Evolutionary conservation across 2,113 vertebrate genomes (phyloP).

Genomic region (Electrona antarctica): DNA sequence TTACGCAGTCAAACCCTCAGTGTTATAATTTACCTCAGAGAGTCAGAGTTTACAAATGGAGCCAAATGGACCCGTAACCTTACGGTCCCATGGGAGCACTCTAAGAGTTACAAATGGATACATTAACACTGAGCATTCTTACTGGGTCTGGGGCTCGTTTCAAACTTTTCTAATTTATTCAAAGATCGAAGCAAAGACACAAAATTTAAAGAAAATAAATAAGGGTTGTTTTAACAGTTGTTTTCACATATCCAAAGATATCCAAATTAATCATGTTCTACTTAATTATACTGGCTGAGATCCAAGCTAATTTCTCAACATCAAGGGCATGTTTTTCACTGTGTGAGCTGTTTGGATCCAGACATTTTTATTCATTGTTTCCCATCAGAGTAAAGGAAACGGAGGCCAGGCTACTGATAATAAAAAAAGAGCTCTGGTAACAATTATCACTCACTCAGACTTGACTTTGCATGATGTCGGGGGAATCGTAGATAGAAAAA

Average conservation of each 20-base stretch:
- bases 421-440: slow-evolving; percentile 69
- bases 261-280: slow-evolving; percentile 13
- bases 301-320: slow-evolving; percentile 35
- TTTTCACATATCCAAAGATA: slow-evolving; percentile 13
- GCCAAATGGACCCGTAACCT: no score
- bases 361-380: slow-evolving; percentile 15
- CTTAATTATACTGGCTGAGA: slow-evolving; percentile 34
- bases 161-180: slow-evolving; percentile 13
- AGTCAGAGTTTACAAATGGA: no score
- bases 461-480: slow-evolving; percentile 65
- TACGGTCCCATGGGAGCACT: no score
- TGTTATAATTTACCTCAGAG: no score
- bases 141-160: background rate
- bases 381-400: slow-evolving; percentile 51
- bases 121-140: slow-evolving; percentile 13
- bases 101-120: background rate
- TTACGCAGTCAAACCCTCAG: no score
- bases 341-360: slow-evolving; percentile 29
- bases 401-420: slow-evolving; percentile 70
- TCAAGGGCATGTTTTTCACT: slow-evolving; percentile 40
- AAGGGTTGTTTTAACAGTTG: background rate
- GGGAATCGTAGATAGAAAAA: slow-evolving; percentile 22
- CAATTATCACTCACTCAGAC: slow-evolving; percentile 76
- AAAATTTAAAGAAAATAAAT: background rate
- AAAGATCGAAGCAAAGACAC: background rate